Evolutionary conservation across 1,140 invertebrate species (phyloP).

Genomic region (Brachionus manjavacas): DNA sequence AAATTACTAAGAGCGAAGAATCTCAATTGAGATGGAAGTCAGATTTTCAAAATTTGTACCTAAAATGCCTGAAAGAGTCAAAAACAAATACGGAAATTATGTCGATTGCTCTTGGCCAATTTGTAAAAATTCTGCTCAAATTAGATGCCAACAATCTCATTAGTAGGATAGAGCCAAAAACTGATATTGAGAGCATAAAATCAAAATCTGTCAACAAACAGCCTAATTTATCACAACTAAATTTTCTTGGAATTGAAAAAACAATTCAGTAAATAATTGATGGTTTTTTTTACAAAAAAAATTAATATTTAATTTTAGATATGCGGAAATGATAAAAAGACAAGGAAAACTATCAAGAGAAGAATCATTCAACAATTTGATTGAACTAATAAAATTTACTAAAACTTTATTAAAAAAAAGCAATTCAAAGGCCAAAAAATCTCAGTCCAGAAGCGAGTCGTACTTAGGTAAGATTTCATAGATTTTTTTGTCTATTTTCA

Average conservation of each 20-base stretch:
- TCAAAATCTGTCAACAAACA: background rate
- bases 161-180: background rate
- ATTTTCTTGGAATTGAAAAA: slow-evolving; percentile 8
- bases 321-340: background rate
- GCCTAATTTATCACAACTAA: background rate
- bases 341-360: background rate
- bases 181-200: background rate
- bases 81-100: background rate
- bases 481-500: background rate
- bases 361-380: background rate
- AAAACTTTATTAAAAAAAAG: background rate
- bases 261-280: background rate
- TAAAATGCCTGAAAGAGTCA: background rate
- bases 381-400: background rate
- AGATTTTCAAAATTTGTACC: background rate
- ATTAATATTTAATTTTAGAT: background rate
- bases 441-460: background rate
- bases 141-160: background rate
- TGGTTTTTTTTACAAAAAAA: background rate
- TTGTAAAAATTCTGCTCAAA: background rate
- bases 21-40: background rate
- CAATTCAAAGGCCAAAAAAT: slow-evolving; percentile 4
- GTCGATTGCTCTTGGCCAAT: background rate
- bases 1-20: background rate
- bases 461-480: background rate